Evolutionary conservation across 1,140 invertebrate genomes (phyloP).

Genomic region (Zeugodacus cucurbitae): DNA sequence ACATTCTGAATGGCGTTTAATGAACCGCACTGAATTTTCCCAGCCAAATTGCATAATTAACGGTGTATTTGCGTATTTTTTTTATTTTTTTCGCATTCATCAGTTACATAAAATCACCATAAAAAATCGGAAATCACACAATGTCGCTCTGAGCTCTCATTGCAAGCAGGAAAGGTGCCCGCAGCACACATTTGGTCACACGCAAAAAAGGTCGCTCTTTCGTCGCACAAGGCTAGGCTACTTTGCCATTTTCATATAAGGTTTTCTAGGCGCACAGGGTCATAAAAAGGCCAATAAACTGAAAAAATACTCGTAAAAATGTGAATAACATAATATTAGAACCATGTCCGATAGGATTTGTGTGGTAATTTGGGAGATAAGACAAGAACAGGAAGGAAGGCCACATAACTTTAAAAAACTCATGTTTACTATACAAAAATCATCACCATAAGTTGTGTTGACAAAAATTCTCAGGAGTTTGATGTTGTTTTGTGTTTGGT

Average conservation of each 20-base stretch:
- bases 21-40: background rate
- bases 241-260: background rate
- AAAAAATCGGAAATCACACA: conserved; percentile 5
- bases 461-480: too few species aligned
- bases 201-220: background rate
- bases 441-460: too few species aligned
- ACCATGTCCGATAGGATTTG: background rate
- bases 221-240: background rate
- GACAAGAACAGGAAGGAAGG: background rate
- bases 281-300: background rate
- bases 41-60: conserved; percentile 19
- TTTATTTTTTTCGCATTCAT: background rate
- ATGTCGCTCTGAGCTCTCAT: too few species aligned
- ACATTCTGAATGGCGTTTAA: background rate
- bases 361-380: background rate
- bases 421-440: too few species aligned
- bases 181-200: background rate
- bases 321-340: background rate
- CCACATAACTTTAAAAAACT: too few species aligned
- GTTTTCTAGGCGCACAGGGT: background rate
- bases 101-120: background rate
- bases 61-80: background rate
- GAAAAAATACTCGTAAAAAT: background rate
- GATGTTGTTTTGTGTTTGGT: too few species aligned
- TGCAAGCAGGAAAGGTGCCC: background rate